These are phyloP conservation scores for Dunckerocampus dactyliophorus DNA, from an alignment of 2,113 vertebrate genomes.

Conservation along the genomic window DNA sequence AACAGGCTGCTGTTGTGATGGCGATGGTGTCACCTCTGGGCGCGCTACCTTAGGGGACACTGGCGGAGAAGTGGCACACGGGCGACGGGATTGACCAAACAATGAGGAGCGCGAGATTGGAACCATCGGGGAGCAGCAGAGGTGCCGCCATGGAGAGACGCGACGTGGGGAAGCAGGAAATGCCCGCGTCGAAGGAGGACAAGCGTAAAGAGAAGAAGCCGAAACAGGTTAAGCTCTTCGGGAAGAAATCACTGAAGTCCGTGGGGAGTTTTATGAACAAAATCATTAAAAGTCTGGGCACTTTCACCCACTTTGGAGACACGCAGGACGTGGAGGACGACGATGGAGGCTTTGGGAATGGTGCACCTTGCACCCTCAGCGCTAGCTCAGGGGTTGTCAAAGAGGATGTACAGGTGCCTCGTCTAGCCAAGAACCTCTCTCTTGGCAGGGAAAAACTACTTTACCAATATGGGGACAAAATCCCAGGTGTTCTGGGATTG, in stretches of 20 bases:
- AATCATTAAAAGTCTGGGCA: constrained; percentile 77
- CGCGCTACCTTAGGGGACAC: constrained; percentile 31
- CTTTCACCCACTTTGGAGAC: constrained; percentile 73
- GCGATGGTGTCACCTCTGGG: constrained; percentile 51
- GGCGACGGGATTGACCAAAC: constrained; percentile 25
- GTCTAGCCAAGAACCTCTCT: constrained; percentile 42
- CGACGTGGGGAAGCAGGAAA: constrained; percentile 32
- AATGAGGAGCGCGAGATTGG: constrained; percentile 1
- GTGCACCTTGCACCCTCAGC: constrained; percentile 64
- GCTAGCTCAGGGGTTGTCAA: constrained; percentile 49
- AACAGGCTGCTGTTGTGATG: constrained; percentile 35
- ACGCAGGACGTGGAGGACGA: constrained; percentile 70
- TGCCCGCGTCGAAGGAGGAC: constrained; percentile 40
- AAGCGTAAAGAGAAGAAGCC: constrained; percentile 67
- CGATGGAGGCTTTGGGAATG: constrained; percentile 68
- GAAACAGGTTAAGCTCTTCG: constrained; percentile 66
- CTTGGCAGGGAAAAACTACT: constrained; percentile 64
- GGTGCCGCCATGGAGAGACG: constrained; percentile 47
- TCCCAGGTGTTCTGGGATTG: constrained; percentile 82
- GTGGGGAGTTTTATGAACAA: constrained; percentile 77
- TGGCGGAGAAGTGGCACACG: constrained; percentile 34
- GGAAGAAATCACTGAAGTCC: constrained; percentile 74
- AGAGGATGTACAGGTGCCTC: constrained; percentile 40
- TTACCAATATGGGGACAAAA: constrained; percentile 66
- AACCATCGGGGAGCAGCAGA: constrained; percentile 1